Evolutionary conservation across 2,888 invertebrate genomes (phyloP).

Genomic region (Furcula furcula): DNA sequence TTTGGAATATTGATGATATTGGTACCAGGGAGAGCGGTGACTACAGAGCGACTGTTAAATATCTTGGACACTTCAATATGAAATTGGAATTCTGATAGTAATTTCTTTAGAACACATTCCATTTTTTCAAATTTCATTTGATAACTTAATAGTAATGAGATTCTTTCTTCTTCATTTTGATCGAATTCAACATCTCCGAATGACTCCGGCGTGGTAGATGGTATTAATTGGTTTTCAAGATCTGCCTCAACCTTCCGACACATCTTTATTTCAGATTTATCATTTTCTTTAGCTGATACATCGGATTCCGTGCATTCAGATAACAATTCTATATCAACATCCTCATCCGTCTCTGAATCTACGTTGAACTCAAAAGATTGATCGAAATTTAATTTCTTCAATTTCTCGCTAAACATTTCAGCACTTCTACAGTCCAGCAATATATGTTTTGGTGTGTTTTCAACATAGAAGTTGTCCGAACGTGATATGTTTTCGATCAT

Average conservation of each 20-base stretch:
- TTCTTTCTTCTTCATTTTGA: constrained; percentile 58
- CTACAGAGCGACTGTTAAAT: constrained; percentile 50
- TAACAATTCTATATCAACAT: constrained; percentile 56
- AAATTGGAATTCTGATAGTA: constrained; percentile 64
- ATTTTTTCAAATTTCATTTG: constrained; percentile 61
- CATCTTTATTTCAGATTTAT: constrained; percentile 53
- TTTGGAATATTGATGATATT: constrained; percentile 41
- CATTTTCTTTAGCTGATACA: constrained; percentile 37
- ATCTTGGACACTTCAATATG: constrained; percentile 71
- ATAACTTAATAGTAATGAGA: constrained; percentile 51
- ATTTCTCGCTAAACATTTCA: constrained; percentile 52
- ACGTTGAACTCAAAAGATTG: constrained; percentile 62
- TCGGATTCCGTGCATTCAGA: constrained; percentile 63
- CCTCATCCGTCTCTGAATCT: constrained; percentile 49
- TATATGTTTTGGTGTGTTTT: constrained; percentile 70
- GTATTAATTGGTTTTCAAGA: constrained; percentile 32
- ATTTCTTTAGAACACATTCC: constrained; percentile 52
- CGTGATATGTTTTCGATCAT: constrained; percentile 40
- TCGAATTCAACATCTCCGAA: constrained; percentile 67
- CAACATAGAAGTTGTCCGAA: constrained; percentile 35
- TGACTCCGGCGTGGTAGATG: constrained; percentile 58
- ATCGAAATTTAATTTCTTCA: constrained; percentile 60
- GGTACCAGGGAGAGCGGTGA: constrained; percentile 37
- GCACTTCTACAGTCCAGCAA: constrained; percentile 52
- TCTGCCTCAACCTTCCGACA: constrained; percentile 54